Evolutionary conservation across 92 coral and sea anemone genomes (phyloP).

Genomic region (Hydrozoanthus gracilis): DNA sequence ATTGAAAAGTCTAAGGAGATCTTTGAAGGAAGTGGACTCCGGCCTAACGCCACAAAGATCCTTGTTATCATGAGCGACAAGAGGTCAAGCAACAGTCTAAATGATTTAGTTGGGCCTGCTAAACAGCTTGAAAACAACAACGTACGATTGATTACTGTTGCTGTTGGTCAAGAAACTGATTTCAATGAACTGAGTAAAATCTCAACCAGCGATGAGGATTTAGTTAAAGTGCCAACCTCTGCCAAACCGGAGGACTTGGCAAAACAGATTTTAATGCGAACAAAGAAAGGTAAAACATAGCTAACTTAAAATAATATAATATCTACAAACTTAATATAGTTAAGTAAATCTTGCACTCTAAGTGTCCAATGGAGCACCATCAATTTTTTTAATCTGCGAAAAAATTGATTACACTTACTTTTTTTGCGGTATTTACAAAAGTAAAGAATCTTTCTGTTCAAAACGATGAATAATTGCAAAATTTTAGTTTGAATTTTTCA

Average conservation of each 20-base stretch:
- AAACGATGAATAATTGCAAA: too few relatives aligned
- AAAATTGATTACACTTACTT: too few relatives aligned
- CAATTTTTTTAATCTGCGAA: too few relatives aligned
- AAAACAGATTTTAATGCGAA: conserved; percentile 55
- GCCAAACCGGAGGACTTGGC: conserved; percentile 66
- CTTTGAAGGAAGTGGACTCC: conserved; percentile 67
- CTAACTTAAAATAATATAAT: too few relatives aligned
- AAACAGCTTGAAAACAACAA: conserved; percentile 61
- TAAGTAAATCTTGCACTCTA: too few relatives aligned
- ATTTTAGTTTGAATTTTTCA: too few relatives aligned
- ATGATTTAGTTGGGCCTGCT: conserved; percentile 53
- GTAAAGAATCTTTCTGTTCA: too few relatives aligned
- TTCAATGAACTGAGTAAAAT: conserved; percentile 48
- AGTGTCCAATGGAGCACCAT: too few relatives aligned
- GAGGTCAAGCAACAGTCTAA: conserved; percentile 25
- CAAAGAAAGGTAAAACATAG: conserved; percentile 50
- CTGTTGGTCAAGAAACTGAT: conserved; percentile 66
- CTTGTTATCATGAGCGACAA: conserved; percentile 57
- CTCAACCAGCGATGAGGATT: conserved; percentile 47
- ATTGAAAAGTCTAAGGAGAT: conserved; percentile 60
- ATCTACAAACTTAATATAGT: too few relatives aligned
- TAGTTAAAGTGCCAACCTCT: conserved; percentile 35
- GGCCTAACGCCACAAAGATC: conserved; percentile 78
- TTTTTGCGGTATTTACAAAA: too few relatives aligned
- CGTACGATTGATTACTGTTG: conserved; percentile 68